Conservation (phyloP, 2,113 vertebrate genomes). For the Vanacampus margaritifer region DNA sequence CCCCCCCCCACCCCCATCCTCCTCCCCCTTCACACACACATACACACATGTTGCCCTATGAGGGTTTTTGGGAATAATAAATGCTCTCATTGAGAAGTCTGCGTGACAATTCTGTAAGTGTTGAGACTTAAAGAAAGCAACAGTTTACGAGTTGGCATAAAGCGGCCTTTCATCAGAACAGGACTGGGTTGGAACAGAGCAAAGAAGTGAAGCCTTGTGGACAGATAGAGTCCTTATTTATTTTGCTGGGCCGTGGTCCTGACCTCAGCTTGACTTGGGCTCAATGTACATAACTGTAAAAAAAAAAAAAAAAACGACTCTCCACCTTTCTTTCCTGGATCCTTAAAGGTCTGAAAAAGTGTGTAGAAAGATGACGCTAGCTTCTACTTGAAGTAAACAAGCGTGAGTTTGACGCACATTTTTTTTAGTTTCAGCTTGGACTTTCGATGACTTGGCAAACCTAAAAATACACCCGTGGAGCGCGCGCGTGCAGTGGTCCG, state of each 20-base stretch:
- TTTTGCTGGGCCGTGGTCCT: conserved; percentile 38
- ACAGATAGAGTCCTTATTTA: conserved; percentile 51
- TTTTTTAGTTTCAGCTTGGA: conserved; percentile 51
- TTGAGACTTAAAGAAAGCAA: conserved; percentile 71
- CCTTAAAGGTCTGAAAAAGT: background rate
- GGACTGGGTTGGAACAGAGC: conserved; percentile 55
- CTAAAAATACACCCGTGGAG: conserved; percentile 10
- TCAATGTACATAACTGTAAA: conserved; percentile 60
- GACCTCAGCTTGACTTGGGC: conserved; percentile 27
- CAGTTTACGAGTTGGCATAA: conserved; percentile 68
- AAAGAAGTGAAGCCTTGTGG: conserved; percentile 30
- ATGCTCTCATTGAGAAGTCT: conserved; percentile 65
- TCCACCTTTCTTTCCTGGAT: background rate
- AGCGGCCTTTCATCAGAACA: conserved; percentile 62
- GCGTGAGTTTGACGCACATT: conserved; percentile 42
- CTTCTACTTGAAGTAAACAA: conserved; percentile 31
- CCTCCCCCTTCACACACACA: too few relatives aligned
- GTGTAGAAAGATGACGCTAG: background rate
- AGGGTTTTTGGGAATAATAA: conserved; percentile 63
- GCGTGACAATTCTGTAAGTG: conserved; percentile 69
- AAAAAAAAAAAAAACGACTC: too few relatives aligned
- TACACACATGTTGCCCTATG: conserved; percentile 24
- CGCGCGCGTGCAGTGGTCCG: background rate
- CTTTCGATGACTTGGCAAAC: conserved; percentile 8
- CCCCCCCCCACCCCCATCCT: too few relatives aligned